phyloP scores from a whole-genome alignment of 2,888 invertebrate species.

The Euproctis similis region DNA sequence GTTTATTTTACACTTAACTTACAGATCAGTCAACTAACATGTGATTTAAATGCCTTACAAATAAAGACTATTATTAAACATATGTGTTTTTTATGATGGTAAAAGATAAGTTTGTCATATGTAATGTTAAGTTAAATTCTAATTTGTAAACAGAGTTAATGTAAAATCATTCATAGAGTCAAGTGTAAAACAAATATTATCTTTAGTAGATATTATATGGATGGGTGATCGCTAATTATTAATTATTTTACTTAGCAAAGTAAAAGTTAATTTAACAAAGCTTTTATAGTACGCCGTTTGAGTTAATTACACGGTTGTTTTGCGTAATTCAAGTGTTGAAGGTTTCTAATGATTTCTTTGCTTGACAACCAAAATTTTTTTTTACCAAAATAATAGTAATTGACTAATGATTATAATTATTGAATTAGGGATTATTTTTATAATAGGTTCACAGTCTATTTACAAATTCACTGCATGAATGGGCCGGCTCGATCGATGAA shows the following conservation, averaged over 20 bases:
- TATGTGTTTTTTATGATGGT: conserved; percentile 27
- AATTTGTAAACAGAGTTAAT: no score
- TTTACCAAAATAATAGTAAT: no score
- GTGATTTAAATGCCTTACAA: conserved; percentile 7
- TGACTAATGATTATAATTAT: no score
- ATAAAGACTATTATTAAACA: conserved; percentile 28
- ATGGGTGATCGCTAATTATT: conserved; percentile 19
- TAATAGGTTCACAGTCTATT: no score
- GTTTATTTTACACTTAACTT: conserved; percentile 2
- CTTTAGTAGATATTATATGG: conserved; percentile 42
- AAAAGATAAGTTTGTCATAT: conserved; percentile 33
- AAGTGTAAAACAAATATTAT: conserved; percentile 34
- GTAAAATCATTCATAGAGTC: no score
- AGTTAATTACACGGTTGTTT: conserved; percentile 5
- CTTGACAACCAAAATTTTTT: no score
- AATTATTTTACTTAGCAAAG: conserved; percentile 4
- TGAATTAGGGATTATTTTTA: no score
- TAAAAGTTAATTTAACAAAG: conserved; percentile 13
- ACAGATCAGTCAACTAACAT: not conserved
- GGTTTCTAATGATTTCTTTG: no score
- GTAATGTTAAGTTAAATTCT: conserved; percentile 69
- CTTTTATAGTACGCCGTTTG: conserved; percentile 8
- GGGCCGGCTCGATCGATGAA: no score
- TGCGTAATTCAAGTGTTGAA: conserved; percentile 10
- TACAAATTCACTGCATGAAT: no score